Evolutionary conservation across 2,113 vertebrate species (phyloP), one percentile per base, ranked within the genome.

Genomic region (Corythornis vintsioides): DNA sequence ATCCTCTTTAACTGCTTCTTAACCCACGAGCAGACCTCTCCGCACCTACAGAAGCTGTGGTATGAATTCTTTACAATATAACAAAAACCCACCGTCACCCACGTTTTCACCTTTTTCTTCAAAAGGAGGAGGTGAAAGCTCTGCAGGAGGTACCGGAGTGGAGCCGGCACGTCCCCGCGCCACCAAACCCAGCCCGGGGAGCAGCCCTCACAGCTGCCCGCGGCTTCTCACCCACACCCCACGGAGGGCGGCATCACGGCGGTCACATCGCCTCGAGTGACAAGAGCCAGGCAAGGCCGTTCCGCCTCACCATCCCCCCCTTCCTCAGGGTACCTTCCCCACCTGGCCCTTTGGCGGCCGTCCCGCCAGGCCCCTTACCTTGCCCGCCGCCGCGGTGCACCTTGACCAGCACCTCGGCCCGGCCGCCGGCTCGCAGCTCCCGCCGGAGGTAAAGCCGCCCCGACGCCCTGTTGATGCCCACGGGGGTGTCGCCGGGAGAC

Each of bases 381-480:
- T 78, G 71, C 60, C 84, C 89, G 9, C 67, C 92, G 31, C 90
- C 88, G 43, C 96, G 95, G 53, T 98, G 98, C 91, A 98, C 97
- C 95, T 98, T 98, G 80, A 99, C 96, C 70, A 95, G 64, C 86
- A 98, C 97, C 75, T 98, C 98, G 1, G 95, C 93, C 48, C 86
- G 66, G 15, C 97, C 95, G 28, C 98, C 97, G 21, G 83, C 88
- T 13, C 86, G 80, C 76, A 99, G 96, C 50, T 89, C 92, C 67
- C 97, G 96, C 70, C 97, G 95, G 31, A 99, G 96, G 89, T 97
- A 98, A 48, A 99, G 92, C 16, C 98, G 96, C 29, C 98, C 98
- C 9, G 98, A 98, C 80, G 98, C 97, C 56, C 98, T 91, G 87
- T 98, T 98, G n/a, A 98, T 84, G 35, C 92, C 97, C 16, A 98